Base-by-base conservation (phyloP, 2,888 invertebrate species). In the Rhamnusium bicolor region DNA sequence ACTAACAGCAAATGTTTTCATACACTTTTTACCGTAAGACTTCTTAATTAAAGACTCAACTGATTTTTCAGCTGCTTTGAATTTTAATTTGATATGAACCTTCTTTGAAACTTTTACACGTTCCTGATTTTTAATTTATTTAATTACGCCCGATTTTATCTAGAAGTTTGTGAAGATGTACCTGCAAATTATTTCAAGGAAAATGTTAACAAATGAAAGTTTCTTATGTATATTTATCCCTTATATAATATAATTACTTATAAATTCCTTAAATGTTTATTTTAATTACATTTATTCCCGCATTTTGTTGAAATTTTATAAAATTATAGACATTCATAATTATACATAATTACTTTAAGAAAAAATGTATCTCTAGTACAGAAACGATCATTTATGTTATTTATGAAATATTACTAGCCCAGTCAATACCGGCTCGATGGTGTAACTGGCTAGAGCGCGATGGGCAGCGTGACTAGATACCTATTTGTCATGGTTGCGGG, bases 51-150 rank as follows among this genome's bases (percentile, higher is more conserved):
- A 81, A 76, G 77, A 73, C 71, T 65, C 72, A 73, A n/a, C 53
- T 69, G 72, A 74, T 78, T 79, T 80, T 77, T 79, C 73, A 78
- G 72, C 76, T 78, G 74, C 78, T 79, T 77, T 80, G 81, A 81
- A 78, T 82, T 82, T 82, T 82, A 83, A 83, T 84, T 82, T 69
- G 79, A 79, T 78, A 77, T 73, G 75, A 78, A 56, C 67, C 32
- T 76, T 65, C 76, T 80, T 80, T 77, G 72, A 76, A 79, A 79
- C 72, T 80, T 81, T 79, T 74, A 82, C 82, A 79, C 80, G 79
- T 79, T 79, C 80, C 72, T 77, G 81, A 81, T 81, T 83, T 80
- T 78, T 79, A 80, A 81, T 78, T 80, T 79, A 80, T 79, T 80
- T 80, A 80, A 82, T 80, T 78, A 79, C 74, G 70, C 58, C 65